Evolutionary conservation across 2,888 invertebrate species (phyloP), one percentile per base, ranked within the genome.

Genomic region (Drosophila flavopinicola): DNA sequence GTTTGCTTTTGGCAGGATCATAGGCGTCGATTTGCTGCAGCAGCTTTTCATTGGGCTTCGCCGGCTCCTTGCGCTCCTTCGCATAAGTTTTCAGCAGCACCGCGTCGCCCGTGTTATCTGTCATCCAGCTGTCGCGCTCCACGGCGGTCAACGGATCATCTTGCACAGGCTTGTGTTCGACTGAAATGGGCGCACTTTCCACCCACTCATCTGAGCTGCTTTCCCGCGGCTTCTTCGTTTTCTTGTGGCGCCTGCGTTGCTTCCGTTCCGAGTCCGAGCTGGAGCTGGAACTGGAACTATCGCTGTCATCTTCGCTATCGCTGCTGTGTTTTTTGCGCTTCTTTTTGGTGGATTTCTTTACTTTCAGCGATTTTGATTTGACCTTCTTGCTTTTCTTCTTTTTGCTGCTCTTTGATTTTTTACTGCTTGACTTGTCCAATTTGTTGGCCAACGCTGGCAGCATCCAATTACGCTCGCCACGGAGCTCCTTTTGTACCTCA

Each of bases 41-140:
- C 54, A 93, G 92, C 49, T 92, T 91, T 44, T 93, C 92, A 44
- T 91, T 91, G 69, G 92, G 92, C 44, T 91, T 89, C 15, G 88
- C 83, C 15, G 92, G 91, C 72, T 91, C 92, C 48, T 90, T 92
- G 24, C 74, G 91, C 3, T 90, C 75, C 58, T 90, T 91, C 0
- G 92, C 90, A 44, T 89, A 91, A 0, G 92, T 91, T 51, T 83
- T 86, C 2, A 91, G 42, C 59, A 90, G 78, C 2, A 93, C 89
- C 17, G 92, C 73, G 93, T 57, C 35, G 17, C 59, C 20, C 4
- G 2, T 20, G 2, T 2, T 60, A 23, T 49, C 61, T 1, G 93
- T 93, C 95, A 97, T 96, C 97, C 97, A 97, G 80, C 94, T 94
- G 45, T 97, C 96, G 54, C 95, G 92, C 79, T 92, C 90, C 5